A percentile compares a stretch with the other conserved stretches of the same genome.
Evolutionary conservation across 2,888 invertebrate species (phyloP).

Genomic region (Ametastegia equiseti): DNA sequence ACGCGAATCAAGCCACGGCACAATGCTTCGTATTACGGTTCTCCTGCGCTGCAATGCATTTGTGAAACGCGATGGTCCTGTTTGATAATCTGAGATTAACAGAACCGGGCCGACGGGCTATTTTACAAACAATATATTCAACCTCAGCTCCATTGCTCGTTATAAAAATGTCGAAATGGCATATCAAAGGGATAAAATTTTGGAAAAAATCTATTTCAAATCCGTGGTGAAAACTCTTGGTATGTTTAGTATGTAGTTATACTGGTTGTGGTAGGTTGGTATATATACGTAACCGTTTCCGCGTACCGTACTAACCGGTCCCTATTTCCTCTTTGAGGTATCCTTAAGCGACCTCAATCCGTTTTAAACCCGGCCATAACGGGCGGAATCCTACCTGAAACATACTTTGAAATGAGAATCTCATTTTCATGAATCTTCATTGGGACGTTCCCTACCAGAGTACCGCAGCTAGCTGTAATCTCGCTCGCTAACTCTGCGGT

Average conservation of each 20-base stretch:
- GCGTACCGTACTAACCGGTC: slow-evolving; percentile 34
- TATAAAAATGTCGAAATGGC: not conserved
- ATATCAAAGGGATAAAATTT: not conserved
- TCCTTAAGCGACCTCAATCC: slow-evolving; percentile 43
- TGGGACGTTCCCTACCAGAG: slow-evolving; percentile 34
- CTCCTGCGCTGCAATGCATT: slow-evolving; percentile 35
- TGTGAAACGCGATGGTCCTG: slow-evolving; percentile 33
- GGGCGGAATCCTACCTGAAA: slow-evolving; percentile 27
- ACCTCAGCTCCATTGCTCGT: not conserved
- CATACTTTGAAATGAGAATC: slow-evolving; percentile 41
- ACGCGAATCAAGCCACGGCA: slow-evolving; percentile 42
- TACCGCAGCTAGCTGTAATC: too few relatives aligned
- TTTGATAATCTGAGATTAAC: slow-evolving; percentile 40
- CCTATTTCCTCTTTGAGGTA: slow-evolving; percentile 33
- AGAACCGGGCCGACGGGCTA: not conserved
- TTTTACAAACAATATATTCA: not conserved
- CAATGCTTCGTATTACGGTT: slow-evolving; percentile 38
- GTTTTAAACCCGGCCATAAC: slow-evolving; percentile 36
- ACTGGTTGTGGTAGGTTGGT: not conserved
- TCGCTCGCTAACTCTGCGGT: slow-evolving; percentile 39
- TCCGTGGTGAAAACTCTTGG: not conserved
- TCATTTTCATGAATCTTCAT: slow-evolving; percentile 42
- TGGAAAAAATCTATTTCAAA: not conserved
- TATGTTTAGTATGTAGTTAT: not conserved
- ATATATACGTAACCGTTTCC: slow-evolving; percentile 28